These are phyloP conservation scores for Rhinoderma darwinii DNA, from an alignment of 2,113 vertebrate species.

Conservation along the genomic window DNA sequence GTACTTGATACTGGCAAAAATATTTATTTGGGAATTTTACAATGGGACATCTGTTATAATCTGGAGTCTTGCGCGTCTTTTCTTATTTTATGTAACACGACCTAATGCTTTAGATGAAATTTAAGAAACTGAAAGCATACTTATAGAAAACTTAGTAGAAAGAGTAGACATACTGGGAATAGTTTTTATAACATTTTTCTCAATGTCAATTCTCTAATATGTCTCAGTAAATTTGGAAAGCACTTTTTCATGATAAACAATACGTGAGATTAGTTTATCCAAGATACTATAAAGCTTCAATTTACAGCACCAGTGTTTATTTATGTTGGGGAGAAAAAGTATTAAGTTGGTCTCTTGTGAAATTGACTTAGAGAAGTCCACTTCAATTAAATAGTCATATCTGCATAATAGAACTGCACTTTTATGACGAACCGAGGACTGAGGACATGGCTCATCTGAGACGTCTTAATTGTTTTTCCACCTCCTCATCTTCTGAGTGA, in stretches of 20 bases:
- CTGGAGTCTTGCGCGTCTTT: conserved; percentile 35
- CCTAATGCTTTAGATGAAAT: conserved; percentile 39
- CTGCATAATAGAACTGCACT: conserved; percentile 37
- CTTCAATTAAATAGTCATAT: conserved; percentile 39
- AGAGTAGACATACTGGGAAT: conserved; percentile 29
- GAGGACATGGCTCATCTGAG: not conserved
- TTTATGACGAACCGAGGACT: not conserved
- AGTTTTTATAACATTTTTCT: conserved; percentile 23
- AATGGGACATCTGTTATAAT: conserved; percentile 45
- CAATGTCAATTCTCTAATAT: conserved; percentile 49
- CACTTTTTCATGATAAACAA: conserved; percentile 47
- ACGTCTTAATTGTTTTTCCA: conserved; percentile 23
- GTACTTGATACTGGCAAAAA: conserved; percentile 50
- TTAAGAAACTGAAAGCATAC: conserved; percentile 47
- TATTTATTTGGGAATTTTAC: conserved; percentile 46
- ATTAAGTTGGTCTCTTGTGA: conserved; percentile 41
- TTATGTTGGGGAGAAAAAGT: conserved; percentile 17
- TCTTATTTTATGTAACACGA: conserved; percentile 45
- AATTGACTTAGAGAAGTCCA: conserved; percentile 9
- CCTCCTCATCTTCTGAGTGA: not conserved
- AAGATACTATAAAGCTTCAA: conserved; percentile 13
- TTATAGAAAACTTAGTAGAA: conserved; percentile 37
- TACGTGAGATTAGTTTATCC: conserved; percentile 49
- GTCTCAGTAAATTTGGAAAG: conserved; percentile 43
- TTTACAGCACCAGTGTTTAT: conserved; percentile 31